Base-by-base conservation (phyloP, 2,113 vertebrate genomes). In the Cebus imitator region DNA sequence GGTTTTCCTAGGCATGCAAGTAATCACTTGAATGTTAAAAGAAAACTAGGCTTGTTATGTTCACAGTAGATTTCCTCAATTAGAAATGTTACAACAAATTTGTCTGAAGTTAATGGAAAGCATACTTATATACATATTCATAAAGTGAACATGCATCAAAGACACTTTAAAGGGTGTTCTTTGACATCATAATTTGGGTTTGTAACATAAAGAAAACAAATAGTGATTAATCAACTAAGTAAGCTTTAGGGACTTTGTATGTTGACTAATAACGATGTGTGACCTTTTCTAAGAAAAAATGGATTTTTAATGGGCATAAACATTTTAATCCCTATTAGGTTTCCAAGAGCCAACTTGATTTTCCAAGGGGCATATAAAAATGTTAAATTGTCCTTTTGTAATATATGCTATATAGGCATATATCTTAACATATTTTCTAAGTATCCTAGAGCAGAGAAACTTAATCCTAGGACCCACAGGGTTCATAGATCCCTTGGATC, bases 51-150 rank as follows among this genome's bases (percentile, higher is more conserved):
- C 91, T 95, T 97, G 91, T 96, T 97, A 96, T 83, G 73, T 95
- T 98, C 92, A 92, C 78, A 97, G 94, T 96, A 94, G 95, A 98
- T 97, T 97, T 96, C 95, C 97, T 95, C 96, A 97, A 97, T 97
- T 97, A 98, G 96, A 97, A 97, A 97, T 91, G 96, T 91, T 97
- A 97, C 64, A 97, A 96, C 94, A 95, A 96, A 97, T 94, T 95
- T 97, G 92, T 97, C 86, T 97, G 92, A 97, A 95, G 95, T 97
- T 97, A 98, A 98, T 96, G 85, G 96, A 97, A 97, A 98, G 96
- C 97, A 97, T 96, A 97, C 95, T 95, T 90, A 88, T 50, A 73
- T 10, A 92, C 76, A 96, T 68, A 92, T 96, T 95, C 94, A 97
- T 97, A 98, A 92, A 96, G 90, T 86, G 80, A 93, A 95, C 66